Evolutionary conservation across 2,797 vertebrate genomes (phyloP).

Genomic region (Peromyscus eremicus): DNA sequence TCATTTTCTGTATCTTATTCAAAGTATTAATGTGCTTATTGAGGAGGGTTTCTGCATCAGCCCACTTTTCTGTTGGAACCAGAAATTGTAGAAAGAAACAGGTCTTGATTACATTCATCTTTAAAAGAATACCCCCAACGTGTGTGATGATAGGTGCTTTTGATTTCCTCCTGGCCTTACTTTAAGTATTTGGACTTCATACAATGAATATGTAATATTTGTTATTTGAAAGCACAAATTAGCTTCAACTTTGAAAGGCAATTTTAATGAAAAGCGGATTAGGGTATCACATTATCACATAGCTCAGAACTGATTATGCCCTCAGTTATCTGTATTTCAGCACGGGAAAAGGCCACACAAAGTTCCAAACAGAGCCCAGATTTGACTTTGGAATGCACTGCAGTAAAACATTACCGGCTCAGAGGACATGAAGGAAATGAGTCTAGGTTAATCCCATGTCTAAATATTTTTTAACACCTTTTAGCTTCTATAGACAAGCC

Average conservation of each 20-base stretch:
- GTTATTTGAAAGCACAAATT: conserved; percentile 58
- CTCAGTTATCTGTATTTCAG: neutral
- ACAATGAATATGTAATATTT: conserved; percentile 37
- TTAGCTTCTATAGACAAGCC: conserved; percentile 57
- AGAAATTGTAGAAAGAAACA: neutral
- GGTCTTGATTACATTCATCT: neutral
- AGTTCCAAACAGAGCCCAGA: conserved; percentile 1
- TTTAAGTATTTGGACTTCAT: conserved; percentile 55
- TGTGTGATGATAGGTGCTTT: conserved; percentile 19
- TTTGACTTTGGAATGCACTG: conserved; percentile 27
- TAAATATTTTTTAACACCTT: conserved; percentile 39
- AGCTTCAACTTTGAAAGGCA: conserved; percentile 50
- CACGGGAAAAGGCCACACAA: neutral
- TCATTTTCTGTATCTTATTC: conserved; percentile 6
- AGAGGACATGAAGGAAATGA: conserved; percentile 14
- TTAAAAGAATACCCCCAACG: conserved; percentile 47
- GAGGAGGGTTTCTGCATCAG: neutral
- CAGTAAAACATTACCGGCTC: neutral
- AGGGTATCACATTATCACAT: neutral
- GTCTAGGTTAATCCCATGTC: conserved; percentile 1
- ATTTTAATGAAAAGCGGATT: conserved; percentile 55
- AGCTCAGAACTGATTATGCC: conserved; percentile 37
- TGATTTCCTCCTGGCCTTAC: conserved; percentile 42
- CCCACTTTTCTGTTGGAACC: neutral
- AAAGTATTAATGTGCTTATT: conserved; percentile 8